phyloP scores from a whole-genome alignment of 2,797 vertebrate genomes.

The Platalea minor region DNA sequence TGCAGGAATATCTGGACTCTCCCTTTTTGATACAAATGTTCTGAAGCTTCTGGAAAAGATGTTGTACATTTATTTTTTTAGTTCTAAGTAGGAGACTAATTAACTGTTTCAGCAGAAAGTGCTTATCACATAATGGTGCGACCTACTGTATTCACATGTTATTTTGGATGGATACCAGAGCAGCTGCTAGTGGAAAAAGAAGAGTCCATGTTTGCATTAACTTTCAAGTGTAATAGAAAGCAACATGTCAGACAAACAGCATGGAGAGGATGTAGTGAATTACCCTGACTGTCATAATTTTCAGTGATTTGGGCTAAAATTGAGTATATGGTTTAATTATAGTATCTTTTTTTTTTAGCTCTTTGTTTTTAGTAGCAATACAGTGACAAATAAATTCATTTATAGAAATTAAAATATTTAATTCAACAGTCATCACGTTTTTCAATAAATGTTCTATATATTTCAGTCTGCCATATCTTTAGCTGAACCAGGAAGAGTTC shows the following conservation, averaged over 20 bases:
- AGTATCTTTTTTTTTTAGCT: background rate
- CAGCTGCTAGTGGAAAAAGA: background rate
- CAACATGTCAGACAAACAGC: background rate
- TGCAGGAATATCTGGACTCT: background rate
- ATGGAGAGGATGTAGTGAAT: background rate
- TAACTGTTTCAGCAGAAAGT: background rate
- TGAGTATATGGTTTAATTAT: background rate
- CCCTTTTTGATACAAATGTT: background rate
- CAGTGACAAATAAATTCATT: background rate
- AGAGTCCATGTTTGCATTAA: background rate
- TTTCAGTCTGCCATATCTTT: background rate
- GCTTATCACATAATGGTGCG: background rate
- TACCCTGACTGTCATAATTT: background rate
- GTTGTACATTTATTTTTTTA: background rate
- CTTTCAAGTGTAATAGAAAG: background rate
- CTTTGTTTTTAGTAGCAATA: background rate
- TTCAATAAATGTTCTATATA: background rate
- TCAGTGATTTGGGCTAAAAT: background rate
- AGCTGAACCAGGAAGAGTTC: background rate
- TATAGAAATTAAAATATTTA: background rate
- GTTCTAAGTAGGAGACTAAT: background rate
- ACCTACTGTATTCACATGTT: background rate
- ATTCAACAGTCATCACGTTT: background rate
- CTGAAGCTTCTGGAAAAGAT: slow-evolving; percentile 1
- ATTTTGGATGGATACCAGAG: background rate